Conservation (phyloP, 2,797 vertebrate species). For the Ctenopoma kingsleyae region DNA sequence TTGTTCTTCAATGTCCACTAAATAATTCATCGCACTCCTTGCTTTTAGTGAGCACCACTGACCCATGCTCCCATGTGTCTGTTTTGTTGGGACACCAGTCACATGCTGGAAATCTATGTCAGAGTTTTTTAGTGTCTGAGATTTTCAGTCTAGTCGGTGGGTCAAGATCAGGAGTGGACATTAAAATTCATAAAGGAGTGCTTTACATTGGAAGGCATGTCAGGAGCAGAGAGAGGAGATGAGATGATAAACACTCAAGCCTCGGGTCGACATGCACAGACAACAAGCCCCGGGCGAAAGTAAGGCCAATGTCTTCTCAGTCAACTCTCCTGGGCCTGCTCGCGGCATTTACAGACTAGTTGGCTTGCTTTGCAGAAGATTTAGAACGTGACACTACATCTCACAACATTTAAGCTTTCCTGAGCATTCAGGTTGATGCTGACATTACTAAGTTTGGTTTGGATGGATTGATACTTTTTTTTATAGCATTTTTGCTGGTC, state of each 20-base stretch:
- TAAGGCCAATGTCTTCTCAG: constrained; percentile 23
- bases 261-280: constrained; percentile 39
- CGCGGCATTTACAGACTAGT: constrained; percentile 3
- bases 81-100: constrained; percentile 42
- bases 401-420: constrained; percentile 14
- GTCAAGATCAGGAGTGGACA: constrained; percentile 65
- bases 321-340: constrained; percentile 19
- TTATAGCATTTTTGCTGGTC: not conserved
- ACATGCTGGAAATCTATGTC: constrained; percentile 37
- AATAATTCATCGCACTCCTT: constrained; percentile 71
- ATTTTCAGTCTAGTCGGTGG: constrained; percentile 30
- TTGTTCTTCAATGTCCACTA: constrained; percentile 56
- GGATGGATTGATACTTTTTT: constrained; percentile 2
- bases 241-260: constrained; percentile 51
- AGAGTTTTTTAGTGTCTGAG: constrained; percentile 27
- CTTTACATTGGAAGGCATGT: constrained; percentile 45
- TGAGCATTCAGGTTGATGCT: not conserved
- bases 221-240: constrained; percentile 31
- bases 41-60: constrained; percentile 55
- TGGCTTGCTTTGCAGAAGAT: constrained; percentile 7
- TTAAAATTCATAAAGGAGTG: constrained; percentile 72
- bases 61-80: constrained; percentile 39
- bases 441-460: constrained; percentile 17
- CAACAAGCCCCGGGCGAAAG: constrained; percentile 58
- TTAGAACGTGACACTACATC: constrained; percentile 1